Evolutionary conservation across 2,797 vertebrate genomes (phyloP).

Genomic region (Emys orbicularis): DNA sequence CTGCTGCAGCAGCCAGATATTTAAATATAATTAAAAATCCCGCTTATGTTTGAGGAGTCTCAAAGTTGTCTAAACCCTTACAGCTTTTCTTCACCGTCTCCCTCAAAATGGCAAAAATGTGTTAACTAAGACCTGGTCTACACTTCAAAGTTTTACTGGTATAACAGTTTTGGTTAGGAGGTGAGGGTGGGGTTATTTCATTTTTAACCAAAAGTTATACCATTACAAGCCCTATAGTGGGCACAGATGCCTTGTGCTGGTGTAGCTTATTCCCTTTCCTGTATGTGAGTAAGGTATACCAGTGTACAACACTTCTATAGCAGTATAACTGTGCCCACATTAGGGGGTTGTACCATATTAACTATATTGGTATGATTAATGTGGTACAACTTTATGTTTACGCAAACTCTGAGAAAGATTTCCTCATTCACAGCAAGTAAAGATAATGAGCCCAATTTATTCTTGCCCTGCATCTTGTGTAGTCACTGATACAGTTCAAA

Average conservation of each 20-base stretch:
- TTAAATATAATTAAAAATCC: background rate
- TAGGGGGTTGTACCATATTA: background rate
- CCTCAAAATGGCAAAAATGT: background rate
- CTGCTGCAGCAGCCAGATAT: background rate
- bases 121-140: background rate
- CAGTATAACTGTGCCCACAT: background rate
- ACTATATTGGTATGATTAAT: background rate
- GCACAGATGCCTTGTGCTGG: background rate
- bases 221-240: background rate
- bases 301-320: background rate
- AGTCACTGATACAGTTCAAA: no score
- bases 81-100: background rate
- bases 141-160: background rate
- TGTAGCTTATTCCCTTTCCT: no score
- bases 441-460: no score
- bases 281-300: background rate
- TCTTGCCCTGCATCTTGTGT: no score
- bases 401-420: background rate
- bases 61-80: background rate
- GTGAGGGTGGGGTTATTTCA: background rate
- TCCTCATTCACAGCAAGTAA: background rate
- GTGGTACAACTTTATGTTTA: background rate
- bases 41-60: background rate
- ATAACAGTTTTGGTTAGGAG: background rate
- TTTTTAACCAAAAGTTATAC: background rate